Percentiles rank a stretch among this genome's conserved stretches.
Evolutionary conservation across 2,113 vertebrate species (phyloP).

Genomic region (Excalfactoria chinensis): DNA sequence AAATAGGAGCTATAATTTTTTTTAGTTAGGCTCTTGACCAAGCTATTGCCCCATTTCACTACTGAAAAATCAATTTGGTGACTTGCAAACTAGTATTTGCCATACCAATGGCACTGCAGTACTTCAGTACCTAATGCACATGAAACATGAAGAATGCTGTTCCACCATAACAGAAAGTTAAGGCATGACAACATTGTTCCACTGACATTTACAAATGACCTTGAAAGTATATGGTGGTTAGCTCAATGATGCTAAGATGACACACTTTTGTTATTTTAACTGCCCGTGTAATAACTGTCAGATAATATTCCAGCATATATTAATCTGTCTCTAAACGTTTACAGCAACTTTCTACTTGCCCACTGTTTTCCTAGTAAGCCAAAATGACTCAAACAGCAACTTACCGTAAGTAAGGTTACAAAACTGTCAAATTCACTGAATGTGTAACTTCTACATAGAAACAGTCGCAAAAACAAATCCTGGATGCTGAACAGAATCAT

Average conservation of each 20-base stretch:
- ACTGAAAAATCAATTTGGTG: not conserved
- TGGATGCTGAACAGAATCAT: not conserved
- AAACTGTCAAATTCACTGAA: not conserved
- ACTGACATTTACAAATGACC: constrained; percentile 14
- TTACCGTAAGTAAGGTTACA: not conserved
- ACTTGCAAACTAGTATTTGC: not conserved
- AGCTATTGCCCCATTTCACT: not conserved
- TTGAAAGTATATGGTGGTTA: not conserved
- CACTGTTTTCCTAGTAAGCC: not conserved
- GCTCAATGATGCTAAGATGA: not conserved
- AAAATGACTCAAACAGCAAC: not conserved
- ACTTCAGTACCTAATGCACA: not conserved
- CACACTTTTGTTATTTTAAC: not conserved
- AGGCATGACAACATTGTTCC: not conserved
- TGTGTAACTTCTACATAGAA: not conserved
- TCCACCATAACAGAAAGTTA: not conserved
- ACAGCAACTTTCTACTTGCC: not conserved
- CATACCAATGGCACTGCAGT: not conserved
- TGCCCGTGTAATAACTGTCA: not conserved
- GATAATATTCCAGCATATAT: not conserved
- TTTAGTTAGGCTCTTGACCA: not conserved
- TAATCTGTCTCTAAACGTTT: not conserved
- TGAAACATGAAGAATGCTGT: not conserved
- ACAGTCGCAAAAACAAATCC: not conserved
- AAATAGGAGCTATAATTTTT: not conserved